Evolutionary conservation across 2,888 invertebrate species (phyloP), one percentile per base, ranked within the genome.

Genomic region (Teleiodes luculella): DNA sequence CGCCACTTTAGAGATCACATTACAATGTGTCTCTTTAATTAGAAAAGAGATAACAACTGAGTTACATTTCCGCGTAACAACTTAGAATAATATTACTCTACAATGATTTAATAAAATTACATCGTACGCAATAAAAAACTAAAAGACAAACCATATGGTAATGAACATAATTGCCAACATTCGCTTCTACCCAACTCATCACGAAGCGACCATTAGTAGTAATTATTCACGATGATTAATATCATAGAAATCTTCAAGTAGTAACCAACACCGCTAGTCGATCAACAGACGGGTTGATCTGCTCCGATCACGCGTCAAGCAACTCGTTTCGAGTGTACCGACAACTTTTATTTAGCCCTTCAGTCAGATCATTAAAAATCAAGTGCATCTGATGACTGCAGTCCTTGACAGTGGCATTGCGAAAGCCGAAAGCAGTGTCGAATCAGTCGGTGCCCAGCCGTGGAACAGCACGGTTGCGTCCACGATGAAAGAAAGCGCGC

Each of bases 321-420:
- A 24, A 24, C 24, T 24, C 6, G 24, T 4, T 24, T 24, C 6
- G 24, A 24, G 67, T 70, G 68, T 64, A 74, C 70, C 70, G 69
- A 71, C 74, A 76, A 78, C 78, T 75, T 80, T 79, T 76, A 78
- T 69, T 67, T 74, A 72, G 73, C 77, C 60, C 31, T 51, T 36
- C 18, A 72, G 66, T 36, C 18, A 72, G 66, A 62, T 65, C 66
- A 62, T 68, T 65, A 69, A 74, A 71, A 72, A 68, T 74, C 68
- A 69, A 65, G 66, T 76, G 73, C 68, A 69, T 76, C 76, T 71
- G 72, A 72, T 74, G 66, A 64, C 57, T 68, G 72, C 68, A 55
- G 80, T 78, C 83, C 83, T 85, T 82, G 81, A 74, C 76, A 74
- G 66, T 72, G 80, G 75, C 76, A 72, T 68, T 71, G 78, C 68